These are phyloP conservation scores for Botia kubotai DNA, from an alignment of 2,797 vertebrate genomes.

Conservation along the genomic window DNA sequence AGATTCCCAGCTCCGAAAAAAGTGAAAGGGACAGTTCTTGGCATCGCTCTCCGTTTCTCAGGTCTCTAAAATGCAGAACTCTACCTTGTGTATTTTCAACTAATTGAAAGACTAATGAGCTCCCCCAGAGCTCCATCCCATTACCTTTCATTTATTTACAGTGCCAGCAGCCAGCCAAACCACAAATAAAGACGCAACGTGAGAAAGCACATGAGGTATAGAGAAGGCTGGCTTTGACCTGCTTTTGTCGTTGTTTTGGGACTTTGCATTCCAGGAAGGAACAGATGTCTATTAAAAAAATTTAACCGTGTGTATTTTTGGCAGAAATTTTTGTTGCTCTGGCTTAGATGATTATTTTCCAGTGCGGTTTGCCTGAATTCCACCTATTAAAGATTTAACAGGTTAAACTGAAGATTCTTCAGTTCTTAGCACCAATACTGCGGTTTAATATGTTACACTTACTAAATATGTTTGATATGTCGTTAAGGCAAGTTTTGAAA, in stretches of 20 bases:
- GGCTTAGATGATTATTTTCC: slow-evolving; percentile 71
- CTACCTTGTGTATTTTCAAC: slow-evolving; percentile 81
- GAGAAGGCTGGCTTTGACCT: slow-evolving; percentile 76
- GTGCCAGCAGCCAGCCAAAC: slow-evolving; percentile 75
- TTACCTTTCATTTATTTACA: slow-evolving; percentile 84
- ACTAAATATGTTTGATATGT: background rate
- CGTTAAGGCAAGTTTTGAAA: background rate
- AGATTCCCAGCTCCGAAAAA: slow-evolving; percentile 49
- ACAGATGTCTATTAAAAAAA: slow-evolving; percentile 76
- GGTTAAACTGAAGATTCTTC: background rate
- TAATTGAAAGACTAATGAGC: slow-evolving; percentile 92
- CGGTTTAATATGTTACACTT: background rate
- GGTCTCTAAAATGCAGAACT: slow-evolving; percentile 77
- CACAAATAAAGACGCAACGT: slow-evolving; percentile 77
- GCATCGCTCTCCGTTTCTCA: slow-evolving; percentile 72
- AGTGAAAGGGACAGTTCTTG: slow-evolving; percentile 74
- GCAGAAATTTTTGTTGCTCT: slow-evolving; percentile 69
- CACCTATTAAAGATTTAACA: slow-evolving; percentile 77
- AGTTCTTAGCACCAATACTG: background rate
- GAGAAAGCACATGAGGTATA: slow-evolving; percentile 54
- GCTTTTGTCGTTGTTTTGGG: slow-evolving; percentile 75
- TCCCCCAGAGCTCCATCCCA: slow-evolving; percentile 86
- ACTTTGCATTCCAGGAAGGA: slow-evolving; percentile 70
- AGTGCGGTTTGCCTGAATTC: slow-evolving; percentile 74
- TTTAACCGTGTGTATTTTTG: slow-evolving; percentile 74